Percentiles rank a stretch among this genome's conserved stretches.
Evolutionary conservation across 1,140 invertebrate genomes (phyloP).

Genomic region (Tetragonula clypearis): DNA sequence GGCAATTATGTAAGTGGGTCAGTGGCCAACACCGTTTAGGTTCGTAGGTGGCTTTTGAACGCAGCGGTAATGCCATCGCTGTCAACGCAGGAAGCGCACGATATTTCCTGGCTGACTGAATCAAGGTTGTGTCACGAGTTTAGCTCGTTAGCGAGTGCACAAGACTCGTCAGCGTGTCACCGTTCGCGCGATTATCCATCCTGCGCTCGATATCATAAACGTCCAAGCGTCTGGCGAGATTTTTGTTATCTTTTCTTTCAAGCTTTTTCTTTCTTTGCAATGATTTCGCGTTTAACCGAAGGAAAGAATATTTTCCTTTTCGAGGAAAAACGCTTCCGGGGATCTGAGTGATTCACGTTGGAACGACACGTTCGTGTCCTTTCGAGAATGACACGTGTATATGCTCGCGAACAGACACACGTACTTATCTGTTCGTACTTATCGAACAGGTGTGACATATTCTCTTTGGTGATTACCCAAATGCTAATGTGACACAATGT

Average conservation of each 20-base stretch:
- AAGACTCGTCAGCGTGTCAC: slow-evolving; percentile 58
- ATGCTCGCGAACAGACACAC: too few relatives aligned
- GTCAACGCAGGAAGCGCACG: slow-evolving; percentile 37
- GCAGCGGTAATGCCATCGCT: background rate
- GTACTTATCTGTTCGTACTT: too few relatives aligned
- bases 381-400: too few relatives aligned
- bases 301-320: background rate
- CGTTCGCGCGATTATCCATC: slow-evolving; percentile 29
- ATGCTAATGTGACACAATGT: too few relatives aligned
- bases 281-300: background rate
- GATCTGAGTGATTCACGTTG: too few relatives aligned
- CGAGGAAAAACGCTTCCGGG: too few relatives aligned
- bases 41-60: slow-evolving; percentile 2
- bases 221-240: background rate
- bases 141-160: slow-evolving; percentile 68
- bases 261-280: background rate
- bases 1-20: background rate
- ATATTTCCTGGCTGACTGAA: slow-evolving; percentile 72
- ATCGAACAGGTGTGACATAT: too few relatives aligned
- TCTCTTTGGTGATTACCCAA: too few relatives aligned
- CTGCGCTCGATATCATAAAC: slow-evolving; percentile 66
- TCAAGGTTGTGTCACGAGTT: slow-evolving; percentile 43
- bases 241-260: slow-evolving; percentile 6
- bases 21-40: background rate
- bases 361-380: too few relatives aligned